Percentiles rank a stretch among this genome's conserved stretches.
Evolutionary conservation across 2,113 vertebrate species (phyloP).

Genomic region (Gobio gobio): DNA sequence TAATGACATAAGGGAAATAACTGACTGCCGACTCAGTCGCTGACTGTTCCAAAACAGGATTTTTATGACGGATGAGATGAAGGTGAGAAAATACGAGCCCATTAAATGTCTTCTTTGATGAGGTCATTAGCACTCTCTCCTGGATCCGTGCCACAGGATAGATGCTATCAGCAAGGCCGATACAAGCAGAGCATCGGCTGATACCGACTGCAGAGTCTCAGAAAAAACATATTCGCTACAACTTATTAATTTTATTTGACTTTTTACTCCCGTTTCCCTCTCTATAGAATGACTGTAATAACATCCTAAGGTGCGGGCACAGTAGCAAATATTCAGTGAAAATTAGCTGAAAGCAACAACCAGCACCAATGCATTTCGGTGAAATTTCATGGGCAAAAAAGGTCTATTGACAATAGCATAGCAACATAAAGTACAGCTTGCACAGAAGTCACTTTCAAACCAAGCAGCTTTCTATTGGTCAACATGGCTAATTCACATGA

Average conservation of each 20-base stretch:
- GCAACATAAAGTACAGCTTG: neutral
- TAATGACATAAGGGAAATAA: slow-evolving; percentile 28
- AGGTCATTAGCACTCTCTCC: slow-evolving; percentile 22
- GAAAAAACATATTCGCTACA: neutral
- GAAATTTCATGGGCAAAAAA: neutral
- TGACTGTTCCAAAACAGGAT: slow-evolving; percentile 4
- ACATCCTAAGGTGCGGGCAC: no score
- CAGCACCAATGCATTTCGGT: neutral
- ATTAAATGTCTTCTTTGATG: slow-evolving; percentile 35
- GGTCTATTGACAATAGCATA: neutral
- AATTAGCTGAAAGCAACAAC: no score
- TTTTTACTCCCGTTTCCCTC: neutral
- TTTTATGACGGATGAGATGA: slow-evolving; percentile 24
- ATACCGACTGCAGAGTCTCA: no score
- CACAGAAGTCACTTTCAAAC: neutral
- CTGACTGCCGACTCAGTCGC: neutral
- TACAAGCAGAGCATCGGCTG: neutral
- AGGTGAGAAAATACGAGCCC: slow-evolving; percentile 36
- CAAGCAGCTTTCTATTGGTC: neutral
- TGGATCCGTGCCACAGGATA: slow-evolving; percentile 1
- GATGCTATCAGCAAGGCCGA: neutral
- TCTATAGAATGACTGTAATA: no score
- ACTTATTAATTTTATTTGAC: neutral
- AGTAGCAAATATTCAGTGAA: no score
- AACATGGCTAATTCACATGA: neutral